Percentiles rank a stretch among this genome's conserved stretches.
These are phyloP conservation scores for Rhinoderma darwinii DNA, from an alignment of 2,113 vertebrate species.

Conservation along the genomic window DNA sequence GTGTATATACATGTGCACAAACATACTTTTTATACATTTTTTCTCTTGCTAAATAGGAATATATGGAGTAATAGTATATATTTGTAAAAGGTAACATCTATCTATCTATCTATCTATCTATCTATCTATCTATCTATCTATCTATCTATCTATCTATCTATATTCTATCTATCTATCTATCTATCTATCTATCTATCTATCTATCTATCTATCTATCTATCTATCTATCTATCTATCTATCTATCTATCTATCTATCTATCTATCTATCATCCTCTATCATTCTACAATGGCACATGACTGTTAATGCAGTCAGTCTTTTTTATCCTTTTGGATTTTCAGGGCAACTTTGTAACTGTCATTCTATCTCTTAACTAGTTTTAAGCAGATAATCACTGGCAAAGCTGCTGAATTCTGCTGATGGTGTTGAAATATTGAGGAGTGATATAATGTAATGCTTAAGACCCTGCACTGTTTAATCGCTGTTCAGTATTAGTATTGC, in stretches of 20 bases:
- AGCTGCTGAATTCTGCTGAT: not conserved
- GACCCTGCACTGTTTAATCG: not conserved
- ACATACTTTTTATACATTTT: no score
- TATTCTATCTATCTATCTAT: not conserved
- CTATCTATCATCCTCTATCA: no score
- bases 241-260: not conserved
- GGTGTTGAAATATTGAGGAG: not conserved
- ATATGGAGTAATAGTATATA: no score
- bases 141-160: not conserved
- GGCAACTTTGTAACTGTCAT: not conserved
- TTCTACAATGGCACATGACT: no score
- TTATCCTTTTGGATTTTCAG: not conserved
- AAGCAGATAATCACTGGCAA: not conserved
- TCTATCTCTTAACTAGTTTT: not conserved
- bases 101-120: conserved; percentile 11
- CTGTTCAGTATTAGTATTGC: not conserved
- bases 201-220: not conserved
- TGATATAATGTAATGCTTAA: not conserved
- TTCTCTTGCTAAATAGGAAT: no score
- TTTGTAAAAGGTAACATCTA: no score
- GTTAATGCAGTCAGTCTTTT: not conserved
- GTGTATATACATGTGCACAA: no score
- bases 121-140: conserved; percentile 1
- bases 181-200: conserved; percentile 9
- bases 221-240: conserved; percentile 15